Base-by-base conservation (phyloP, 2,888 invertebrate genomes). In the Labia minor region DNA sequence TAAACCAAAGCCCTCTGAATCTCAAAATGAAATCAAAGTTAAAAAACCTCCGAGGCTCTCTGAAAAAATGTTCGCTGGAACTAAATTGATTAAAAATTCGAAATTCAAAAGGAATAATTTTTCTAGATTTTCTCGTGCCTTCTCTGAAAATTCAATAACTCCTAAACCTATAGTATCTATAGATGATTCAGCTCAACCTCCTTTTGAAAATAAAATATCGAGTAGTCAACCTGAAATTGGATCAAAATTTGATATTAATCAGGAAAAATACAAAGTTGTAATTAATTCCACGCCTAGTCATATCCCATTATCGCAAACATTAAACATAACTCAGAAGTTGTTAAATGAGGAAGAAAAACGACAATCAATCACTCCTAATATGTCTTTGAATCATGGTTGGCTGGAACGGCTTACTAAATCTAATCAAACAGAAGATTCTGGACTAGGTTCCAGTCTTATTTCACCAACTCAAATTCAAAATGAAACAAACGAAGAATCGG, bases 71-170 rank as follows among this genome's bases (percentile, higher is more conserved):
- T 91, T 90, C 77, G 81, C 83, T 67, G 82, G 83, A 63, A 80
- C 83, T 19, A 86, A 82, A 71, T 88, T 90, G 76, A 82, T 89
- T 73, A 81, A 90, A 72, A 90, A 91, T 78, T 90, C 91, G 0
- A 82, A 90, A 72, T 16, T 49, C 16, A 92, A 91, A 76, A 82
- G 84, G 0, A 72, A 67, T 33, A 66, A 68, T 14, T 66, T 67
- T 63, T 26, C 62, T 3, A 66, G 62, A 18, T 64, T 62, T 10
- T 67, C 63, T 26, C 61, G 49, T 49, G 62, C 64, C 3, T 19
- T 20, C 21, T 63, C 63, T 10, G 61, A 62, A 11, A 19, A 8
- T 63, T 26, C 63, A 8, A 61, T 33, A 4, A 19, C 18, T 19
- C 19, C 26, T 1, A 21, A 37, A 37, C 19, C 20, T 11, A 4